A percentile compares a stretch with the other conserved stretches of the same genome.
Conservation (phyloP, 2,797 vertebrate genomes). For the Hippocampus kuda region DNA sequence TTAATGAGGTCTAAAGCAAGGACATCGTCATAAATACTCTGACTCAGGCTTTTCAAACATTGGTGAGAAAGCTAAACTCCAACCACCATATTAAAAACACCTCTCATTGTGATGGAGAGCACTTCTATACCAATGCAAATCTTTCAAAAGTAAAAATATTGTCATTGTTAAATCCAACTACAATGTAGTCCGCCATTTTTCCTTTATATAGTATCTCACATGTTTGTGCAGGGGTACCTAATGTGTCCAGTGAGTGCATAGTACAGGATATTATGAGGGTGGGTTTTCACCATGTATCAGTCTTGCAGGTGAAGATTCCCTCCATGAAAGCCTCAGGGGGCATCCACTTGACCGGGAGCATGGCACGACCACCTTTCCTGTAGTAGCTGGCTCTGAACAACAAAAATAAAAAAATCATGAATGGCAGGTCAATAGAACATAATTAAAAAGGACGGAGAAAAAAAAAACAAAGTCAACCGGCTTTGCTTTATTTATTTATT, state of each 20-base stretch:
- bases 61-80: too few species aligned
- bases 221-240: neutral
- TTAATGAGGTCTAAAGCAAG: neutral
- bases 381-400: conserved; percentile 83
- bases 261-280: neutral
- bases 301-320: conserved; percentile 91
- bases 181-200: neutral
- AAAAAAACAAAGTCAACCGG: neutral
- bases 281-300: conserved; percentile 79
- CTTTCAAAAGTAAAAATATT: too few species aligned
- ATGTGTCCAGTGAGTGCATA: neutral
- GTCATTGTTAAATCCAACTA: neutral
- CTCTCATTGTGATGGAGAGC: too few species aligned
- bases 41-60: too few species aligned
- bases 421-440: too few species aligned
- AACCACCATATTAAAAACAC: too few species aligned
- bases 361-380: conserved; percentile 79
- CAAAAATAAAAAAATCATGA: neutral
- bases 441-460: neutral
- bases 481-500: too few species aligned
- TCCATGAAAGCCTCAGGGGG: conserved; percentile 89
- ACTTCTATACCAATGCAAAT: too few species aligned
- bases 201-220: neutral
- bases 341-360: conserved; percentile 94
- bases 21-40: too few species aligned